phyloP scores from a whole-genome alignment of 2,888 invertebrate genomes.

The Eupsilia transversa region DNA sequence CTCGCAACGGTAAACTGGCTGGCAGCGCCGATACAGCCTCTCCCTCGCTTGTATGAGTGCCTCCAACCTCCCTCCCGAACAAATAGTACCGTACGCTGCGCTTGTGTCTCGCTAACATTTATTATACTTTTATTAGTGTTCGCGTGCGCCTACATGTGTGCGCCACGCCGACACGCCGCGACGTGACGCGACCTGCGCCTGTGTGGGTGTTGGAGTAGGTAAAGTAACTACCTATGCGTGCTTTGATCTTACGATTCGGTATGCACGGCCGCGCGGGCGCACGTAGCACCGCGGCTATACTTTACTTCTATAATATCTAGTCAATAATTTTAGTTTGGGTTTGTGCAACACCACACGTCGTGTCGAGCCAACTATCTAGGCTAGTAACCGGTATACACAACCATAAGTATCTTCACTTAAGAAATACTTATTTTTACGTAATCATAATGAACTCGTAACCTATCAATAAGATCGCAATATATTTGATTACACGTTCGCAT shows the following conservation, averaged over 20 bases:
- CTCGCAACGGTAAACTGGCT: constrained; percentile 91
- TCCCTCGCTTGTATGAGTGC: constrained; percentile 88
- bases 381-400: constrained; percentile 75
- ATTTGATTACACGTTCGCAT: constrained; percentile 36
- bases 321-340: constrained; percentile 89
- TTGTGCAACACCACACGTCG: constrained; percentile 88
- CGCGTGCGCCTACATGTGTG: constrained; percentile 80
- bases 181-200: constrained; percentile 71
- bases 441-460: constrained; percentile 53
- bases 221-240: constrained; percentile 89
- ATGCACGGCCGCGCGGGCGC: constrained; percentile 89
- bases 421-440: constrained; percentile 61
- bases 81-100: constrained; percentile 90
- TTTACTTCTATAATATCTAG: constrained; percentile 88
- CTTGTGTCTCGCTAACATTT: constrained; percentile 89
- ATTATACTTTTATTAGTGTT: constrained; percentile 88
- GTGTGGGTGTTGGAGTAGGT: constrained; percentile 88
- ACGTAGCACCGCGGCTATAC: constrained; percentile 87
- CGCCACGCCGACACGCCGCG: constrained; percentile 74
- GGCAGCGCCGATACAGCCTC: constrained; percentile 87
- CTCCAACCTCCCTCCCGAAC: constrained; percentile 90
- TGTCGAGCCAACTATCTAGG: constrained; percentile 78
- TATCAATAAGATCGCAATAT: constrained; percentile 43
- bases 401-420: constrained; percentile 73
- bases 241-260: constrained; percentile 91